These are phyloP conservation scores for Proterorhinus semilunaris DNA, from an alignment of 2,113 vertebrate species.

Conservation along the genomic window DNA sequence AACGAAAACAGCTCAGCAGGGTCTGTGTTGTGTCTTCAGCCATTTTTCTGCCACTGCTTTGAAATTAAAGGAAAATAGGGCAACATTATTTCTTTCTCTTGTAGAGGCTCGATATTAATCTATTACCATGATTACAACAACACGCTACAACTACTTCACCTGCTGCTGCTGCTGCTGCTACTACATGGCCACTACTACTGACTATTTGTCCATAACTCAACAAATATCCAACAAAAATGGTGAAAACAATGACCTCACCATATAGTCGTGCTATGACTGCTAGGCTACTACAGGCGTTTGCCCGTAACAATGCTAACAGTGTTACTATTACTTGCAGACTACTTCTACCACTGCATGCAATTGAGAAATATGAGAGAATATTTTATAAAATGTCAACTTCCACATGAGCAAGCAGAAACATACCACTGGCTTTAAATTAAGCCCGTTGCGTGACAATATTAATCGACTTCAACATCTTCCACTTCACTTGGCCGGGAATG, in stretches of 20 bases:
- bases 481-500: slow-evolving; percentile 24
- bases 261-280: too few species aligned
- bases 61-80: slow-evolving; percentile 8
- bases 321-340: too few species aligned
- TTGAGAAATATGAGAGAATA: background rate
- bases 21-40: slow-evolving; percentile 30
- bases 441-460: slow-evolving; percentile 1
- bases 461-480: background rate
- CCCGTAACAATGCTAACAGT: too few species aligned
- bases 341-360: too few species aligned
- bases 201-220: too few species aligned
- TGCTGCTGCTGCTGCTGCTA: background rate
- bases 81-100: slow-evolving; percentile 7
- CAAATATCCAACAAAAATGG: too few species aligned
- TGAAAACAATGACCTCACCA: too few species aligned
- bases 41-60: slow-evolving; percentile 13
- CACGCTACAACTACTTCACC: too few species aligned
- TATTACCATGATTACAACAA: too few species aligned
- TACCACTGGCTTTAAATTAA: background rate
- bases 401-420: background rate
- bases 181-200: background rate
- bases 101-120: background rate
- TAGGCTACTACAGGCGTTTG: too few species aligned
- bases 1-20: slow-evolving; percentile 27
- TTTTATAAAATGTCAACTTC: background rate